These are phyloP conservation scores for Boulengerochromis microlepis DNA, from an alignment of 2,113 vertebrate genomes.

Conservation along the genomic window DNA sequence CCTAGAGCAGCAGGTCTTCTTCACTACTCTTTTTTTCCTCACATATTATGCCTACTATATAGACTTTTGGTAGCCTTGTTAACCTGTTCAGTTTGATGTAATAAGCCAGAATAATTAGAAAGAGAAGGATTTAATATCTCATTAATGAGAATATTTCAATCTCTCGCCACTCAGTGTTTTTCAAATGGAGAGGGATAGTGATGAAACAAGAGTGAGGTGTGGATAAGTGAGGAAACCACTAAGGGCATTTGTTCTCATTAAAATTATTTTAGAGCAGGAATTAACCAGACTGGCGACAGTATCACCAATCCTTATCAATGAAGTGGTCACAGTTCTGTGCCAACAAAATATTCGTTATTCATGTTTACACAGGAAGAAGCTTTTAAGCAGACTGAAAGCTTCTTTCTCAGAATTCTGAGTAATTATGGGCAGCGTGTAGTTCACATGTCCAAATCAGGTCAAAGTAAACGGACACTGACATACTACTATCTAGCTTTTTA, in stretches of 20 bases:
- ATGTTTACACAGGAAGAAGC: slow-evolving; percentile 28
- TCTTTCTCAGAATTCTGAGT: slow-evolving; percentile 40
- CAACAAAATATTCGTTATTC: slow-evolving; percentile 47
- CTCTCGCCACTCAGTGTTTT: background rate
- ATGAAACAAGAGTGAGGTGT: background rate
- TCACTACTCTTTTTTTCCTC: background rate
- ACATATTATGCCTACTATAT: background rate
- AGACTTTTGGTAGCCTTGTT: background rate
- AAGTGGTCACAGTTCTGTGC: slow-evolving; percentile 10
- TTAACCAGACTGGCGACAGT: slow-evolving; percentile 41
- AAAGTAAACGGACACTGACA: background rate
- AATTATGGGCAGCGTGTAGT: slow-evolving; percentile 31
- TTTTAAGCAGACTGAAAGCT: slow-evolving; percentile 38
- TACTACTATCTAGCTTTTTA: background rate
- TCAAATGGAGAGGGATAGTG: background rate
- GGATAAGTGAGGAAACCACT: background rate
- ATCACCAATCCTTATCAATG: slow-evolving; percentile 18
- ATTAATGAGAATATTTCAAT: slow-evolving; percentile 48
- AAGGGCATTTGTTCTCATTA: slow-evolving; percentile 47
- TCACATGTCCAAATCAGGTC: background rate
- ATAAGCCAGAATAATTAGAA: slow-evolving; percentile 47
- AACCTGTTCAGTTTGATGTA: slow-evolving; percentile 27
- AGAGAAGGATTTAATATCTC: slow-evolving; percentile 33
- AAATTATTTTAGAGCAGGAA: slow-evolving; percentile 43
- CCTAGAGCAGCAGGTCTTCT: background rate